These are phyloP conservation scores for Diplolepis rosae DNA, from an alignment of 2,888 invertebrate species.

Conservation along the genomic window DNA sequence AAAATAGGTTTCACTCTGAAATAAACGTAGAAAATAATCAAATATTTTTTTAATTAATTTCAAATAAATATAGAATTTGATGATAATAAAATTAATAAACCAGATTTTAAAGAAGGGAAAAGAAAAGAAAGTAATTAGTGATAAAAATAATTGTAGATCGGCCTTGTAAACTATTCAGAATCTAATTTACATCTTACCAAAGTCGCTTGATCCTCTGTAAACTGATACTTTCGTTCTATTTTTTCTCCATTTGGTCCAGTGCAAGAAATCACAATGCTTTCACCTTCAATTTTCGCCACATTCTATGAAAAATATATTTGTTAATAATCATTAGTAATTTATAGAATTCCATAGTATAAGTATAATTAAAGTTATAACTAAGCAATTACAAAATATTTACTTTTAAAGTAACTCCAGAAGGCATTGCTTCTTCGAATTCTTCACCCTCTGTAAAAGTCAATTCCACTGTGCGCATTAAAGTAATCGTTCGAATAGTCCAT, in stretches of 20 bases:
- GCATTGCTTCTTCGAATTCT: slow-evolving; percentile 81
- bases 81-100: too few relatives aligned
- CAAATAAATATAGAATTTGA: too few relatives aligned
- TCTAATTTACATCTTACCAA: slow-evolving; percentile 57
- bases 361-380: neutral
- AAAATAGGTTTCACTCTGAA: neutral
- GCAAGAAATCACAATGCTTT: slow-evolving; percentile 74
- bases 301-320: slow-evolving; percentile 74
- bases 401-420: slow-evolving; percentile 75
- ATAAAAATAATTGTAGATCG: neutral
- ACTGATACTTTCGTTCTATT: slow-evolving; percentile 72
- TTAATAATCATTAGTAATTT: neutral
- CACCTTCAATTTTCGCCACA: slow-evolving; percentile 75
- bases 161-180: too few relatives aligned
- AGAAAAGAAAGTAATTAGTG: neutral
- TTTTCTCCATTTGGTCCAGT: slow-evolving; percentile 69
- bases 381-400: slow-evolving; percentile 55
- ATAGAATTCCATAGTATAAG: neutral
- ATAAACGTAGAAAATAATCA: neutral
- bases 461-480: slow-evolving; percentile 77
- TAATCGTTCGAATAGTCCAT: slow-evolving; percentile 78
- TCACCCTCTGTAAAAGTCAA: slow-evolving; percentile 77
- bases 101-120: too few relatives aligned
- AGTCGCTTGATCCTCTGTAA: slow-evolving; percentile 68
- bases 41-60: too few relatives aligned